Base-by-base conservation (phyloP, 2,888 invertebrate species). In the Epinotia brunnichana region DNA sequence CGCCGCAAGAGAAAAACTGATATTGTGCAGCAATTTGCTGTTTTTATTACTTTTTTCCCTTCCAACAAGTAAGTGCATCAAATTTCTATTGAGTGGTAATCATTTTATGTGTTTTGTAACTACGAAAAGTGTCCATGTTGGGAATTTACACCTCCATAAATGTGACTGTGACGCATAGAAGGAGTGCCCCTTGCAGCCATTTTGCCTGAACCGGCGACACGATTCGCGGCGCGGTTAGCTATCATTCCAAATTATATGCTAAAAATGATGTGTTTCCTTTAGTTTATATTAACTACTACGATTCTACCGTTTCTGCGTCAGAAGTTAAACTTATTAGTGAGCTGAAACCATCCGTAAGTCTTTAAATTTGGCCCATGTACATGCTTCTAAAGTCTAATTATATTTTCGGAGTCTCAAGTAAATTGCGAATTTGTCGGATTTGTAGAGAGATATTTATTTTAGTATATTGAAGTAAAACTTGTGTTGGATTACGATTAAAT, bases 111-210 rank as follows among this genome's bases (percentile, higher is more conserved):
- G 85, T 80, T 81, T 76, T 66, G 70, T 76, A 63, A 70, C 39
- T 51, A 17, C 60, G 69, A 21, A 66, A 78, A 87, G 90, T 90
- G 90, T 77, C 76, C 74, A 77, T 80, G 77, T 78, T 83, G 76
- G 79, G 79, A 83, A 82, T 79, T 80, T 77, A 77, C 80, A 80
- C 83, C 80, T 78, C 83, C 81, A 83, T 85, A 86, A 85, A 83
- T 87, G 91, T 91, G 90, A 90, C 85, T 93, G 93, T 94, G 94
- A 94, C 94, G 94, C 94, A 94, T 94, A 87, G 91, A 92, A 94
- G 94, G 94, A 94, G 94, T 94, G 94, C 90, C 94, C 88, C 85
- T 90, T 83, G 87, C 88, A 94, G 94, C 94, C 94, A 94, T 94
- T 94, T 93, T 94, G 93, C 91, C 84, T 84, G 87, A 87, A 83